Base-by-base conservation (phyloP, 2,113 vertebrate genomes). In the Apteryx mantelli region DNA sequence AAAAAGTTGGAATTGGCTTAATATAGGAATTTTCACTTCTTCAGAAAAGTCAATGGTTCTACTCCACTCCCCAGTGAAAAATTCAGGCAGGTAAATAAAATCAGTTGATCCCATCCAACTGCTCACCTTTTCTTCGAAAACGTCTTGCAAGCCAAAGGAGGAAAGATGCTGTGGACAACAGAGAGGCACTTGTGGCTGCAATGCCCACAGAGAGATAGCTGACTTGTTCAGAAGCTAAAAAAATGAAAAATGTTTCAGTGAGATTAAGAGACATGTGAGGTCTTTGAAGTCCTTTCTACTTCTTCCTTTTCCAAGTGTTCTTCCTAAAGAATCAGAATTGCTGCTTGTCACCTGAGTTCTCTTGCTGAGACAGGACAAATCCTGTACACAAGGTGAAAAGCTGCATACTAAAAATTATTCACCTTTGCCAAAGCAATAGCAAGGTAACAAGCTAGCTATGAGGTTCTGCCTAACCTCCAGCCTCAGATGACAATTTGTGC, bases 61-160 rank as follows among this genome's bases (percentile, higher is more conserved):
- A 19, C 7, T 34, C 52, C 64, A 28, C 2, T 4, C 64, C 75
- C 13, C 42, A 42, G 21, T 84, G 56, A 75, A 63, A 12, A 5
- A 9, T 69, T 48, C 69, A 86, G 58, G 30, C 73, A 78, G 44
- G 24, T 83, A 77, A 83, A 63, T 42, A 78, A 68, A 82, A 76
- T 8, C 13, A 48, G 7, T 10, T 34, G 34, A 53, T 40, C 7
- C 40, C 48, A 50, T 34, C 14, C 64, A 46, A n/a, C 20, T 17
- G 63, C 96, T 97, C 82, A 98, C 98, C 97, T 96, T 95, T 97
- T 61, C 95, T 97, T n/a, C 36, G 76, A 75, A 97, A 86, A 64
- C 19, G 94, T 71, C 95, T 98, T 75, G 96, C 74, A 24, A 97
- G 93, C 98, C 98, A 98, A 58, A 97, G 79, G 32, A 98, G 87